Evolutionary conservation across 2,113 vertebrate genomes (phyloP).

Genomic region (Burhinus bistriatus): DNA sequence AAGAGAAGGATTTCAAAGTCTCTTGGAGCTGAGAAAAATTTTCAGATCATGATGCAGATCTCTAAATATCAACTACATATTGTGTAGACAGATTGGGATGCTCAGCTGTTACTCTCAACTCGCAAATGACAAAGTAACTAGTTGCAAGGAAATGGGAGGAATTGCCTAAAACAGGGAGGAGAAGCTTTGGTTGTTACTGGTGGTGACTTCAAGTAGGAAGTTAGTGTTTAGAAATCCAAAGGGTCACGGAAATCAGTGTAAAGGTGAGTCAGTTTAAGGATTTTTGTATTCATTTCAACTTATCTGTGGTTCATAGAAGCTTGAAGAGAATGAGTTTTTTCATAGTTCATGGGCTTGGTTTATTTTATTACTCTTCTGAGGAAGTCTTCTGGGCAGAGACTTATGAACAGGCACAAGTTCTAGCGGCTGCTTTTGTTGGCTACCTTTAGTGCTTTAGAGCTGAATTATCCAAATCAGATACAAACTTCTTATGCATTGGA

Average conservation of each 20-base stretch:
- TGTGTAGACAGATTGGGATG: background rate
- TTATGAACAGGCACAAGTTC: background rate
- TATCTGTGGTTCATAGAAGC: background rate
- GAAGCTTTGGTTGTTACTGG: background rate
- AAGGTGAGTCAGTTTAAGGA: background rate
- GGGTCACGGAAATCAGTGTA: background rate
- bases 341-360: background rate
- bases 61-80: background rate
- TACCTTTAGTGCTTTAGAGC: background rate
- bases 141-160: background rate
- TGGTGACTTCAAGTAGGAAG: background rate
- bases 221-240: background rate
- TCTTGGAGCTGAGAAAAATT: background rate
- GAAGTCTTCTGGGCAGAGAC: background rate
- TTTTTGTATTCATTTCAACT: no score
- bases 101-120: background rate
- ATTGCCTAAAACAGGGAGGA: accelerated
- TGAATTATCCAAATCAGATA: background rate
- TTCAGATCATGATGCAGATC: background rate
- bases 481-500: background rate
- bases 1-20: background rate
- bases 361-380: background rate
- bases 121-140: background rate
- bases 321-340: background rate
- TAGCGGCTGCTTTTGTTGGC: background rate